A percentile compares a stretch with the other conserved stretches of the same genome.
phyloP scores from a whole-genome alignment of 1,140 invertebrate genomes.

The Pogonomyrmex californicus region DNA sequence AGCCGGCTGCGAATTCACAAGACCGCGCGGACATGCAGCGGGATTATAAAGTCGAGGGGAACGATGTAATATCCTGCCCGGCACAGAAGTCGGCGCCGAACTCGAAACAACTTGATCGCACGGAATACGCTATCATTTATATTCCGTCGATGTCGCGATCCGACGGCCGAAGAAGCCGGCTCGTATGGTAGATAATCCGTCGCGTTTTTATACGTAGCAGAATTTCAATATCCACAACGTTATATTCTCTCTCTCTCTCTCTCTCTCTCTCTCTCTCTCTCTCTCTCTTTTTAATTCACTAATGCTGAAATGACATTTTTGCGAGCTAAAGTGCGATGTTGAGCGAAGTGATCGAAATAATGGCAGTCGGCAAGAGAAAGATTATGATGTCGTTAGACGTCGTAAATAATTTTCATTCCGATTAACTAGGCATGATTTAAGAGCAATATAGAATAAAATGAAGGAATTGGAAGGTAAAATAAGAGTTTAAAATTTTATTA shows the following conservation, averaged over 20 bases:
- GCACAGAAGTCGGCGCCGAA: background rate
- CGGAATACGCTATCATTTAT: constrained; percentile 16
- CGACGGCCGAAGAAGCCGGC: background rate
- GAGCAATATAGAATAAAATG: background rate
- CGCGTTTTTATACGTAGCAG: background rate
- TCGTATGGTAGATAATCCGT: constrained; percentile 12
- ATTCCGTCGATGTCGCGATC: constrained; percentile 25
- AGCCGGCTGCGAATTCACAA: constrained; percentile 38
- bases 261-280: no score
- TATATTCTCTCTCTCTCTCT: background rate
- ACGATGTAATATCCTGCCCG: constrained; percentile 18
- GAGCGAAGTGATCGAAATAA: background rate
- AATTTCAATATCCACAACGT: background rate
- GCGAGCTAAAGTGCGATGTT: background rate
- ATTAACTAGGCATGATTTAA: background rate
- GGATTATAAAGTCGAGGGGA: constrained; percentile 5
- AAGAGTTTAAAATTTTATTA: constrained; percentile 1
- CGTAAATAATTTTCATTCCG: background rate
- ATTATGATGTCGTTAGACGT: background rate
- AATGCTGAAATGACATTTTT: background rate
- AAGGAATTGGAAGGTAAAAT: no score
- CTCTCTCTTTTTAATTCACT: constrained; percentile 13
- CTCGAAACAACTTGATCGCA: constrained; percentile 23
- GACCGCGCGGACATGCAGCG: constrained; percentile 16
- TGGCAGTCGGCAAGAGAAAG: background rate